A percentile compares a stretch with the other conserved stretches of the same genome.
phyloP scores from a whole-genome alignment of 2,113 vertebrate genomes.

The Ptilorrhoa leucosticta region DNA sequence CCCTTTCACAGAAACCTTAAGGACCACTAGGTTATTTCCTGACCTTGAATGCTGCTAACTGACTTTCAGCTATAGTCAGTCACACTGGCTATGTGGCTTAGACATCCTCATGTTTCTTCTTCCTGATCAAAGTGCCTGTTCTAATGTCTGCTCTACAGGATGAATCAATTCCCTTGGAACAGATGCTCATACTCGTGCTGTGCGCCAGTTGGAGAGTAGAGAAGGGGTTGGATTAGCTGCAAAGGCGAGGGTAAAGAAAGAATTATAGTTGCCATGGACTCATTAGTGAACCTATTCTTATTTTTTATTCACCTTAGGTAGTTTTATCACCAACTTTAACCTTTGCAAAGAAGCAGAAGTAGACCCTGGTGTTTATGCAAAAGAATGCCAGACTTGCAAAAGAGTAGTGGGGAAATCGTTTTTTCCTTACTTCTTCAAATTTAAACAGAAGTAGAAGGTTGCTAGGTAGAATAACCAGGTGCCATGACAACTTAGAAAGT shows the following conservation, averaged over 20 bases:
- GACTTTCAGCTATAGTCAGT: not conserved
- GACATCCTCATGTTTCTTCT: not conserved
- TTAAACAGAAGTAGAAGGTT: not conserved
- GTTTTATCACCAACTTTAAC: not conserved
- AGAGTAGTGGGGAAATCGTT: not conserved
- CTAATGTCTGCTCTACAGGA: not conserved
- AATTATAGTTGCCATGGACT: not conserved
- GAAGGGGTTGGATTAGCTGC: not conserved
- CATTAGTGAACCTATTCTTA: not conserved
- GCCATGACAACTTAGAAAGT: not conserved
- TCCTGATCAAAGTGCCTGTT: not conserved
- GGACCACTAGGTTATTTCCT: not conserved
- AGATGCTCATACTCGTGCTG: not conserved
- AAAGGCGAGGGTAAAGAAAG: not conserved
- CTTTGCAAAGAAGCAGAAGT: not conserved
- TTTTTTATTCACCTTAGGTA: not conserved
- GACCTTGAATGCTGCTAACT: not conserved
- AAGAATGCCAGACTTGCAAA: not conserved
- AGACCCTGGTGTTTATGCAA: not conserved
- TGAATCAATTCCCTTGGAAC: not conserved
- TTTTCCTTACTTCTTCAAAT: not conserved
- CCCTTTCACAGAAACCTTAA: not conserved
- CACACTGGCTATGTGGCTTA: not conserved
- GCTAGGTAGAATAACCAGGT: not conserved
- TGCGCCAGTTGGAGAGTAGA: not conserved